These are phyloP conservation scores for Microplitis demolitor DNA, from an alignment of 1,140 invertebrate species.

Conservation along the genomic window DNA sequence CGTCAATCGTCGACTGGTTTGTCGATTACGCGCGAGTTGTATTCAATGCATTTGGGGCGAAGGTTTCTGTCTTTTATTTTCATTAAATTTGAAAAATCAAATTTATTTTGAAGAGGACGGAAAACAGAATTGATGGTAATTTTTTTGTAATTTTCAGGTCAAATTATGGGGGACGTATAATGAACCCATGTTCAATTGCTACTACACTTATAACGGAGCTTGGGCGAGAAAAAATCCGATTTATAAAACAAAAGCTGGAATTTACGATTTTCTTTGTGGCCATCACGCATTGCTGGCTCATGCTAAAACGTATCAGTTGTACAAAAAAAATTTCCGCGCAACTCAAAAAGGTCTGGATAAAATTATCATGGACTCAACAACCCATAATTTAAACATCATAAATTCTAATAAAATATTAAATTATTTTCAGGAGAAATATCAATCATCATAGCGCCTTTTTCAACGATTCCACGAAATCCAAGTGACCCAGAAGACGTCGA, in stretches of 20 bases:
- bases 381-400: neutral
- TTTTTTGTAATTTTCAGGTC: conserved; percentile 37
- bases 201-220: conserved; percentile 46
- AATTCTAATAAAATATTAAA: conserved; percentile 10
- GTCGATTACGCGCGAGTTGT: conserved; percentile 34
- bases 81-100: too few relatives aligned
- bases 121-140: too few relatives aligned
- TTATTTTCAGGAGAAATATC: conserved; percentile 64
- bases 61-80: conserved; percentile 26
- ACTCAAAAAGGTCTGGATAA: conserved; percentile 47
- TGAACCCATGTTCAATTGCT: conserved; percentile 54
- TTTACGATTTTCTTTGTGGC: conserved; percentile 49
- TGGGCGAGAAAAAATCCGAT: conserved; percentile 37
- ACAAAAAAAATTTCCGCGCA: conserved; percentile 48
- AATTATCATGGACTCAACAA: conserved; percentile 5
- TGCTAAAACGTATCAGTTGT: conserved; percentile 54
- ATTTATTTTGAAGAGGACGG: too few relatives aligned
- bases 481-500: conserved; percentile 56
- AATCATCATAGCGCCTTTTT: conserved; percentile 67
- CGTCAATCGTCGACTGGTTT: conserved; percentile 29
- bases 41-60: conserved; percentile 41
- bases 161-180: conserved; percentile 64
- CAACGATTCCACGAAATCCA: conserved; percentile 63
- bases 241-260: conserved; percentile 32
- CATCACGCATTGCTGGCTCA: conserved; percentile 56